Conservation (phyloP, 2,797 vertebrate genomes). For the Acanthiza pusilla region DNA sequence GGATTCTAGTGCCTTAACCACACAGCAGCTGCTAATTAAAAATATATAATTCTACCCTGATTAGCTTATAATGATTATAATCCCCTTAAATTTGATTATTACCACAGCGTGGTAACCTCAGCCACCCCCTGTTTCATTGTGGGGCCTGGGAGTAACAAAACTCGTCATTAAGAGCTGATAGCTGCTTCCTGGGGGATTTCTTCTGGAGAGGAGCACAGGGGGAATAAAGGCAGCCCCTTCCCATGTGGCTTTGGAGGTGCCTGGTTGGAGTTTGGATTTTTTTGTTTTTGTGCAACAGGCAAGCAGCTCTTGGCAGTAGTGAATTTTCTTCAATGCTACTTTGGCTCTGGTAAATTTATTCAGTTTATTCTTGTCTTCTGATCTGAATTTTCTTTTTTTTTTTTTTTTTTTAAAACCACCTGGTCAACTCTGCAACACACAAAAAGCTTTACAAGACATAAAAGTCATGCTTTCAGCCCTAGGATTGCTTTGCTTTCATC, state of each 20-base stretch:
- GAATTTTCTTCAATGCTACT: neutral
- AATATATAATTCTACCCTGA: conserved; percentile 50
- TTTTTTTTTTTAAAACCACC: neutral
- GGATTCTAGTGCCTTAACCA: conserved; percentile 12
- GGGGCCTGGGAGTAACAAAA: neutral
- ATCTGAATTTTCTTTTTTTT: neutral
- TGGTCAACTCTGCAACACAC: neutral
- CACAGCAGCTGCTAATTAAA: conserved; percentile 70
- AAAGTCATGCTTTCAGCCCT: neutral
- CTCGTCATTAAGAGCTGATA: neutral
- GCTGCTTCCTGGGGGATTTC: neutral
- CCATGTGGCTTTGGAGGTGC: neutral
- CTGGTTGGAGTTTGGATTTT: neutral
- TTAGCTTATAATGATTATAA: conserved; percentile 54
- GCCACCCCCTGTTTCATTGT: conserved; percentile 3
- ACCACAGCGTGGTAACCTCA: conserved; percentile 5
- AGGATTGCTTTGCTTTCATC: neutral
- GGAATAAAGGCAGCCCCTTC: neutral
- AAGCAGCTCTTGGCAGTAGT: neutral
- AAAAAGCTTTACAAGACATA: neutral
- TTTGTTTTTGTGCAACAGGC: neutral
- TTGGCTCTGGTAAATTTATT: neutral
- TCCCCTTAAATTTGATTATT: conserved; percentile 53
- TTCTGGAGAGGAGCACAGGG: neutral
- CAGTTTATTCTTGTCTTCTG: neutral